Conservation (phyloP, 2,113 vertebrate genomes). For the Chrysemys picta region DNA sequence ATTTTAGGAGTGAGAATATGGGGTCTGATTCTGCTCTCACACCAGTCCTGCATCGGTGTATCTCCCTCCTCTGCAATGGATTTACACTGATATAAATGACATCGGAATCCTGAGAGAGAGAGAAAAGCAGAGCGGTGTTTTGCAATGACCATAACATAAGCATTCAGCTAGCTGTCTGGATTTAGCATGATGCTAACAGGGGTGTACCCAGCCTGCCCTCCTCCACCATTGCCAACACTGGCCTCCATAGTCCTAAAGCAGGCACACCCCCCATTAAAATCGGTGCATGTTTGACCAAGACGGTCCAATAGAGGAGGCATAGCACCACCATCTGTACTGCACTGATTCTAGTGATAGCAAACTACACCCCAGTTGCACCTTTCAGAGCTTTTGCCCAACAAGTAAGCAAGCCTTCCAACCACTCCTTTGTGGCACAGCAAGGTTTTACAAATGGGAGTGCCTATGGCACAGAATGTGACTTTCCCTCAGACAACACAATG, state of each 20-base stretch:
- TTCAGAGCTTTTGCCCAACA: neutral
- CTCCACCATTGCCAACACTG: neutral
- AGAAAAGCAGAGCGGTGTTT: neutral
- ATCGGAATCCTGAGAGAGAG: neutral
- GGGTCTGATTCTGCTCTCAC: neutral
- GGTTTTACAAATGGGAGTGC: neutral
- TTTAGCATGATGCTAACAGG: rapidly evolving
- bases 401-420: neutral
- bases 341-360: neutral
- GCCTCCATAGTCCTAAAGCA: rapidly evolving
- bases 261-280: neutral
- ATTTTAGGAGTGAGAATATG: slow-evolving; percentile 51
- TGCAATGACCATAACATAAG: neutral
- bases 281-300: neutral
- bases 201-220: neutral
- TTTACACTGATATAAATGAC: rapidly evolving
- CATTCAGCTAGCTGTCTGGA: rapidly evolving
- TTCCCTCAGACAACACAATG: neutral
- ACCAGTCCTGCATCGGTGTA: neutral
- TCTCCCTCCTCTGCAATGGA: neutral
- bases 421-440: neutral
- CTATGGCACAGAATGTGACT: rapidly evolving
- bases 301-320: neutral
- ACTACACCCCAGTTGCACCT: no score
- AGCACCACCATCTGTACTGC: neutral